Evolutionary conservation across 2,888 invertebrate species (phyloP), one percentile per base, ranked within the genome.

Genomic region (Drosophila atripex): DNA sequence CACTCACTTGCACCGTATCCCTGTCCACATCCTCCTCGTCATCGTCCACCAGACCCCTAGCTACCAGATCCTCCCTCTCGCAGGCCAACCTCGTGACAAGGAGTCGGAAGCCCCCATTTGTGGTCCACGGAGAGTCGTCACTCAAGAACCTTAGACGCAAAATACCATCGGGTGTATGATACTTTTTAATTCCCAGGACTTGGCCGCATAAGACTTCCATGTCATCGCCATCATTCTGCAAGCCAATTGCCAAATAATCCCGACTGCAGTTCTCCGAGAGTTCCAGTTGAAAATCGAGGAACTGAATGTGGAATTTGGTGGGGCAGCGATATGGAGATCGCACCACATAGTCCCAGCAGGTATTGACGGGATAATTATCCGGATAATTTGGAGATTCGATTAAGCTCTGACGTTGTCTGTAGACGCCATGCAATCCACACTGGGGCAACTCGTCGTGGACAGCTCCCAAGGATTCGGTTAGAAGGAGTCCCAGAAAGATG

Each of bases 361-460:
- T 77, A 66, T 92, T 90, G 3, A 84, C 60, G 0, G 92, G 90
- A 88, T 93, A 93, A 41, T 90, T 88, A 28, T 88, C 80, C 0
- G 93, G 93, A 85, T 93, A 93, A 76, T 92, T 92, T 4, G 93
- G 93, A n/a, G 93, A 93, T 61, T 90, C 89, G 1, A 94, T 82
- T 0, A 92, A 77, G 51, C 92, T 93, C 76, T 93, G 92, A 28
- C 92, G 91, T 30, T 92, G 91, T 5, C 91, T 91, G 71, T 91
- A 93, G 14, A 92, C 90, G 46, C 93, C 93, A n/a, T 80, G 78
- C 2, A 90, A 66, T 3, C 80, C 80, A n/a, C 90, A 90, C 49
- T 88, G 87, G 1, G 88, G 57, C 45, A 90, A 65, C 60, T 90
- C 90, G 58, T 90, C 90, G 43, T 90, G 90, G 0, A 89, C 86